A percentile compares a stretch with the other conserved stretches of the same genome.
These are phyloP conservation scores for Etheostoma cragini DNA, from an alignment of 2,113 vertebrate species.

Conservation along the genomic window DNA sequence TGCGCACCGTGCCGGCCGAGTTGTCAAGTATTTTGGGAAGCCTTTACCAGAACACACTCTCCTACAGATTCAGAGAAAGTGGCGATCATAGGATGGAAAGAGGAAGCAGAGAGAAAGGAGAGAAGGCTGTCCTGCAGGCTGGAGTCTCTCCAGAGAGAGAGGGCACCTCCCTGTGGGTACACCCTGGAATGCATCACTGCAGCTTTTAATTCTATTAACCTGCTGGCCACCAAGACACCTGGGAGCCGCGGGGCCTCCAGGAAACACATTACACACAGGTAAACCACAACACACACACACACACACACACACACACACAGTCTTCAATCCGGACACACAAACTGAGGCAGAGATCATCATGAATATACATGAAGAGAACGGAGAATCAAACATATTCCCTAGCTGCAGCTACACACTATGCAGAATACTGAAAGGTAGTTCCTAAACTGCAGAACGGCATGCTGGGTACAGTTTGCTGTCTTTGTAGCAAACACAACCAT, in stretches of 20 bases:
- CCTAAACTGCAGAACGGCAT: too few relatives aligned
- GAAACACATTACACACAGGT: conserved; percentile 18
- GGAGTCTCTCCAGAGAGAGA: background rate
- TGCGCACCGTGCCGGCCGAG: background rate
- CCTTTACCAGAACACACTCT: background rate
- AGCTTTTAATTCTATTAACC: conserved; percentile 38
- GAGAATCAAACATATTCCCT: too few relatives aligned
- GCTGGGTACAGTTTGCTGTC: too few relatives aligned
- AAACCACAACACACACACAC: background rate
- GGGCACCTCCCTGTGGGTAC: background rate
- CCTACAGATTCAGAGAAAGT: background rate
- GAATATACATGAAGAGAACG: too few relatives aligned
- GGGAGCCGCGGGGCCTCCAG: conserved; percentile 19
- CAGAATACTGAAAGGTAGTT: too few relatives aligned
- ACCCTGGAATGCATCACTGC: background rate
- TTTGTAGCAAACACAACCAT: too few relatives aligned
- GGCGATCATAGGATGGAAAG: background rate
- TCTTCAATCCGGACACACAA: background rate
- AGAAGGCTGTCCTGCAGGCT: background rate
- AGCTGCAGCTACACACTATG: too few relatives aligned
- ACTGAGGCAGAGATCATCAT: background rate
- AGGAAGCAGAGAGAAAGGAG: background rate
- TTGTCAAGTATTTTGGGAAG: background rate
- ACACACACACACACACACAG: background rate
- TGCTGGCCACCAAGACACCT: conserved; percentile 33